Evolutionary conservation across 2,797 vertebrate genomes (phyloP), one percentile per base, ranked within the genome.

Genomic region (Scomberomorus guttatus): DNA sequence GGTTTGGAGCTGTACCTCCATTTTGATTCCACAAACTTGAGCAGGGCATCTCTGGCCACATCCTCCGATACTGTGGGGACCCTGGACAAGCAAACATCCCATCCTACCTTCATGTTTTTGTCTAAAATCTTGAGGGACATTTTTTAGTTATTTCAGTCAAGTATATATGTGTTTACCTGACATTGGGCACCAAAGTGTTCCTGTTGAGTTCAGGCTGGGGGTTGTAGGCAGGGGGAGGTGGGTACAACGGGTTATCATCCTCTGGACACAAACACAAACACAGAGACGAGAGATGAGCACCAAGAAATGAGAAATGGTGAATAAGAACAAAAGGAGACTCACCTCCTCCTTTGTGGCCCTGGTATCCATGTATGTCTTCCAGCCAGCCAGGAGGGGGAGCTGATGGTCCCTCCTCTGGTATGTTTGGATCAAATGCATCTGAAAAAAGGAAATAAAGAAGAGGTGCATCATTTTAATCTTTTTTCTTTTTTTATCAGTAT

Each of bases 1-100:
- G 94, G 96, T 34, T 94, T 90, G 17, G 94, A 92, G 86, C 96
- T 95, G 12, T 96, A 96, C 20, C 80, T 95, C 95, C 96, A 96
- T n/a, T 94, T 96, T 1, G 94, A 95, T 50, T 90, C 91, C 52
- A 96, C 93, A 18, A 96, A 97, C 86, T 90, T 90, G n/a, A 97
- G 90, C 11, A 98, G 90, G 24, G 96, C 96, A 0, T 93, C 94
- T 32, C 96, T 90, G 37, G 96, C 97, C 56, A 84, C 83, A 0
- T 95, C 96, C 83, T 97, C 96, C 0, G 96, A 97, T 55, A 97
- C 88, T 0, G 60, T 71, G 0, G 97, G 95, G 27, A 96, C 77
- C 46, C 96, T 96, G 79, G 0, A 42, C 10, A 12, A 58, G 27
- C 11, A 54, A 13, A 0, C 12, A 50, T 9, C 18, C 18, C 13